Base-by-base conservation (phyloP, 2,113 vertebrate genomes). In the Vulpes vulpes region DNA sequence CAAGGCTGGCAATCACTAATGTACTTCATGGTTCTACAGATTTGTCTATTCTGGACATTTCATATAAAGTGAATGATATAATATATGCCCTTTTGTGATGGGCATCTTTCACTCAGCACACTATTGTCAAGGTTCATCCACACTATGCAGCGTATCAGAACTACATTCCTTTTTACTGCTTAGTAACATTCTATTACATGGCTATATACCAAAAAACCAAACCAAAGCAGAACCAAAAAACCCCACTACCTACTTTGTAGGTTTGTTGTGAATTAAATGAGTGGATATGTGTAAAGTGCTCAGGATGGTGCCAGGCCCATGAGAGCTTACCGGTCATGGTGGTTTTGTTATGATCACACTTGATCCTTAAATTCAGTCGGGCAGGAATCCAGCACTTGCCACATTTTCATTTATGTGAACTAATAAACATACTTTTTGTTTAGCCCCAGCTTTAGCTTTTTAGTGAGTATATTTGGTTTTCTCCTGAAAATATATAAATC, bases 341-440 rank as follows among this genome's bases (percentile, higher is more conserved):
- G 67, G 76, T 69, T 78, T 80, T 53, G 32, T 65, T 96, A n/a
- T 27, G 22, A 30, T 87, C 89, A 60, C 65, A 60, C 65, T 78
- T 64, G 59, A 57, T 78, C 32, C 20, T 30, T 91, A 49, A 49
- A 69, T 76, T 94, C 16, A 73, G 55, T 87, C 67, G 67, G 23
- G 17, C 49, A 94, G 17, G 35, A 91, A 55, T 86, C 30, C 67
- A 88, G 35, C 25, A 88, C 14, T 82, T 19, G 65, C 85, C 38
- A 55, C 8, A 71, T 59, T 87, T 82, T 78, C 51, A 94, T 22
- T 92, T 67, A 76, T 76, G 60, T 95, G 65, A 94, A 22, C 76
- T 81, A 60, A 62, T 80, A 67, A 86, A 84, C 83, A 74, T 11
- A 3, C 62, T 51, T 83, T 95, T 62, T 80, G 43, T 35, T 86